phyloP scores from a whole-genome alignment of 1,140 invertebrate species.

The Papilio dardanus region DNA sequence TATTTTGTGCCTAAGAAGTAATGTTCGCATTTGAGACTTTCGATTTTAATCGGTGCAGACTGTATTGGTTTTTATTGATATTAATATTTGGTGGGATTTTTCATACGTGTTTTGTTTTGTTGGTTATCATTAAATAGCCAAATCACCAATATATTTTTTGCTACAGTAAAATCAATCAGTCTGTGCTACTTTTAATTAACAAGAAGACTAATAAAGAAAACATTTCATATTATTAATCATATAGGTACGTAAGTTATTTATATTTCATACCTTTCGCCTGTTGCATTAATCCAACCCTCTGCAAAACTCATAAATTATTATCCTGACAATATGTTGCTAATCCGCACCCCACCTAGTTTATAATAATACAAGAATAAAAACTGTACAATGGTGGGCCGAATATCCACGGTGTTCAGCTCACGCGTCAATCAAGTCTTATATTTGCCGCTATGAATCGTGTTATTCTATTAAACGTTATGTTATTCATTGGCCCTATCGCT shows the following conservation, averaged over 20 bases:
- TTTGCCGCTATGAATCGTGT: conserved; percentile 63
- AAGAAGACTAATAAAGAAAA: background rate
- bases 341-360: conserved; percentile 62
- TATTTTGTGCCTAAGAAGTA: conserved; percentile 41
- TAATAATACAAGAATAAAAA: conserved; percentile 71
- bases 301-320: conserved; percentile 62
- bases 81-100: background rate
- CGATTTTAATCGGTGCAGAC: background rate
- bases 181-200: background rate
- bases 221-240: no score
- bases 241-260: no score
- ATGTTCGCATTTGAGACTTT: background rate
- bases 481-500: conserved; percentile 74
- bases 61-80: conserved; percentile 25
- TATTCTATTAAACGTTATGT: conserved; percentile 72
- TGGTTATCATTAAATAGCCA: background rate
- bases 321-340: conserved; percentile 66
- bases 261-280: background rate
- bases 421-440: conserved; percentile 75
- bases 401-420: conserved; percentile 66
- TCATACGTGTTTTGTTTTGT: background rate
- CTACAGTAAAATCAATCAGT: background rate
- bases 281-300: conserved; percentile 17
- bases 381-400: conserved; percentile 57
- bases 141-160: background rate